Evolutionary conservation across 2,888 invertebrate species (phyloP).

Genomic region (Diploptera punctata): DNA sequence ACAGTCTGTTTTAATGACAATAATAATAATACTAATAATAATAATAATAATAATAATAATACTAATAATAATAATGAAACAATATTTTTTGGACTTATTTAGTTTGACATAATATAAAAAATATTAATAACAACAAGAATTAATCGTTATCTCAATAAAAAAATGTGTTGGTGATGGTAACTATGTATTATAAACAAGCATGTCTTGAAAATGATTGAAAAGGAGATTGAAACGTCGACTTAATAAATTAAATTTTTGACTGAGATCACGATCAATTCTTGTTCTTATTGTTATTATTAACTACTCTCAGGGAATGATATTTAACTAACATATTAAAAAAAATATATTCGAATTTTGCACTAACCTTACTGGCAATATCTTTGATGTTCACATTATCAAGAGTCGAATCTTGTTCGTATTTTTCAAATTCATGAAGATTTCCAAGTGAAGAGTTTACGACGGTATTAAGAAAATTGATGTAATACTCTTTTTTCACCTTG

Average conservation of each 20-base stretch:
- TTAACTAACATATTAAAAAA: background rate
- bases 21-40: too few relatives aligned
- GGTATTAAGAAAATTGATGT: background rate
- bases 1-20: background rate
- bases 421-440: background rate
- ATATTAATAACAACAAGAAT: background rate
- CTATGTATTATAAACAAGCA: too few relatives aligned
- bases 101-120: background rate
- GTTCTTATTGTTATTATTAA: too few relatives aligned
- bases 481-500: background rate
- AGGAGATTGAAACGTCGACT: too few relatives aligned
- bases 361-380: background rate
- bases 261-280: too few relatives aligned
- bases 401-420: background rate
- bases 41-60: too few relatives aligned
- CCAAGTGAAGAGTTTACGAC: background rate
- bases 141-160: too few relatives aligned
- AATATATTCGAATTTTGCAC: background rate
- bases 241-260: too few relatives aligned
- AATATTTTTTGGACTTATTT: background rate
- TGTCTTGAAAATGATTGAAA: too few relatives aligned
- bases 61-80: too few relatives aligned
- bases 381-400: background rate
- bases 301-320: too few relatives aligned
- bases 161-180: too few relatives aligned